These are phyloP conservation scores for Bubo scandiacus DNA, from an alignment of 2,113 vertebrate genomes.

Conservation along the genomic window DNA sequence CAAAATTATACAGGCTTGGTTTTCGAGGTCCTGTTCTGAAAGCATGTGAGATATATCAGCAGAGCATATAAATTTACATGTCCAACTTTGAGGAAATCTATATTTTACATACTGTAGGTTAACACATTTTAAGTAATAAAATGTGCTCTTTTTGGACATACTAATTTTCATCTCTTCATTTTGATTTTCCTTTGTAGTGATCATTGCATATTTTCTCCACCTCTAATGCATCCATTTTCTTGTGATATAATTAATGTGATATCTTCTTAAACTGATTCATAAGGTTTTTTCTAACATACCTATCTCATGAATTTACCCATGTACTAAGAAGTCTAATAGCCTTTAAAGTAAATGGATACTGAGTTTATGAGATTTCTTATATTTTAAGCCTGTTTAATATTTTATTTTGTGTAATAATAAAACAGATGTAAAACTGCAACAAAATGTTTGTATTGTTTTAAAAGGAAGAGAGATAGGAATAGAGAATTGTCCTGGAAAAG, in stretches of 20 bases:
- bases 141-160: slow-evolving; percentile 30
- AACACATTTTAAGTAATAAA: slow-evolving; percentile 43
- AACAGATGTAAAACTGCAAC: background rate
- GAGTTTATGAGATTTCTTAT: background rate
- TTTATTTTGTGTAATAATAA: slow-evolving; percentile 2
- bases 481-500: background rate
- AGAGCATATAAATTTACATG: background rate
- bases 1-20: slow-evolving; percentile 1
- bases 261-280: slow-evolving; percentile 28
- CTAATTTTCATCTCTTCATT: slow-evolving; percentile 57
- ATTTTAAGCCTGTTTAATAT: background rate
- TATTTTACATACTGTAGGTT: slow-evolving; percentile 16
- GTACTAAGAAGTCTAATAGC: slow-evolving; percentile 1
- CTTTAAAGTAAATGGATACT: slow-evolving; percentile 22
- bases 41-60: background rate
- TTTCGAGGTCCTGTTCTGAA: slow-evolving; percentile 30
- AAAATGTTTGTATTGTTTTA: background rate
- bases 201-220: slow-evolving; percentile 49
- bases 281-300: slow-evolving; percentile 34
- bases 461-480: background rate
- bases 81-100: background rate
- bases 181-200: slow-evolving; percentile 54
- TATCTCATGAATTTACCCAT: slow-evolving; percentile 16
- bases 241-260: slow-evolving; percentile 52
- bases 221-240: slow-evolving; percentile 43